Evolutionary conservation across 2,113 vertebrate species (phyloP), one percentile per base, ranked within the genome.

Genomic region (Himantopus leucocephalus): DNA sequence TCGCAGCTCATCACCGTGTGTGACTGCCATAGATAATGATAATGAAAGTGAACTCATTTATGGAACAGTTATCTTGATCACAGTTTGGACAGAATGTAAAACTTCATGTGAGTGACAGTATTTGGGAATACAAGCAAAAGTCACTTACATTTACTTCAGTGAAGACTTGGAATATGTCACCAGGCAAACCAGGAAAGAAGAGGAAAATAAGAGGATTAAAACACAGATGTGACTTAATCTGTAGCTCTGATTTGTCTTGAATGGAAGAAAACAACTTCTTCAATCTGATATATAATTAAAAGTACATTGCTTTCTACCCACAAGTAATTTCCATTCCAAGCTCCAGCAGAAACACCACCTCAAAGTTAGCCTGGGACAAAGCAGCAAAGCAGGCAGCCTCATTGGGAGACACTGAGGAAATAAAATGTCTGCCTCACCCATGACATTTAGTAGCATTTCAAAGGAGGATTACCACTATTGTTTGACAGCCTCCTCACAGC

Each of bases 1-100:
- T 70, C 72, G 64, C 29, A 62, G 79, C 53, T 80, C 72, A 80
- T 74, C 72, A 64, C 75, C 1, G 1, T 82, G 60, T 85, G 90
- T 56, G 96, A 83, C 75, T 92, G 71, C 60, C 88, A 62, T 41
- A 88, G 88, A 67, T 68, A 96, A 96, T 90, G 88, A 70, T 72
- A 90, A 93, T 72, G 85, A 78, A 95, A 92, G 92, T 34, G 64
- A 97, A 94, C 60, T 95, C 91, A 41, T 94, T 96, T 91, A 92
- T 88, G 71, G 94, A 95, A 92, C 35, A 56, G 58, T 70, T 96
- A 72, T 94, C 72, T 94, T 90, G 84, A 94, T 94, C 71, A 91
- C 52, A 93, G 43, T 45, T 77, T 88, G 67, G 91, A 80, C 32
- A 92, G 71, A 94, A 95, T 79, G 34, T 55, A 91, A 86, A 97